Evolutionary conservation across 1,140 invertebrate genomes (phyloP).

Genomic region (Leptopilina clavipes): DNA sequence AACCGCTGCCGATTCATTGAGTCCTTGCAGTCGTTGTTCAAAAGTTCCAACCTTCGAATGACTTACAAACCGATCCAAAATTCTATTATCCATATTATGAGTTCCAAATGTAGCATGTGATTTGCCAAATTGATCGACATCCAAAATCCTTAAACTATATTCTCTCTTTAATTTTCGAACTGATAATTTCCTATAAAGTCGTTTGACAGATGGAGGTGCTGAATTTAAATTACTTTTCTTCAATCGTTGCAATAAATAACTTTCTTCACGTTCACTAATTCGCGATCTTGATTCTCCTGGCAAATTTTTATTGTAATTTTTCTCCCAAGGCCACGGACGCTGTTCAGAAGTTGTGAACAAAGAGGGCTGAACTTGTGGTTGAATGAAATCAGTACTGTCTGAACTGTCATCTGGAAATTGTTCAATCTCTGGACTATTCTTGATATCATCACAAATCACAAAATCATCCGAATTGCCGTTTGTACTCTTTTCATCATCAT

Average conservation of each 20-base stretch:
- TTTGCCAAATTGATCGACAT: conserved; percentile 73
- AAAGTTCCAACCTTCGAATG: conserved; percentile 64
- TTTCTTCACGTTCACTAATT: conserved; percentile 78
- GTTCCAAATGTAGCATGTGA: conserved; percentile 46
- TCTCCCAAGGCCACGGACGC: conserved; percentile 62
- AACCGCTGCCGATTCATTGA: conserved; percentile 74
- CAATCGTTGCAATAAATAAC: conserved; percentile 74
- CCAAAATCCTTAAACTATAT: conserved; percentile 76
- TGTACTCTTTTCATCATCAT: background rate
- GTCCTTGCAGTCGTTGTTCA: conserved; percentile 74
- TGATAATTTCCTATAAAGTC: conserved; percentile 78
- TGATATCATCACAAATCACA: conserved; percentile 4
- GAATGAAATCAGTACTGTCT: conserved; percentile 51
- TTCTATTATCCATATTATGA: conserved; percentile 55
- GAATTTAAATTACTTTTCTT: conserved; percentile 62
- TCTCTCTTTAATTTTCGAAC: conserved; percentile 79
- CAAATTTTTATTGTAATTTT: conserved; percentile 30
- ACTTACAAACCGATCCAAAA: conserved; percentile 72
- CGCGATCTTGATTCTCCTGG: conserved; percentile 44
- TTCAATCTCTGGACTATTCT: conserved; percentile 1
- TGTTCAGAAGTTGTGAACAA: conserved; percentile 56
- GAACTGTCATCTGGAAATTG: conserved; percentile 45
- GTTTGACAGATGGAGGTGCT: conserved; percentile 68
- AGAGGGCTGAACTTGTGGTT: conserved; percentile 52
- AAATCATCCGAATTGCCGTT: background rate